Conservation (phyloP, 30 jellyfish, hydroid and myxozoan species). For the Hydra vulgaris region DNA sequence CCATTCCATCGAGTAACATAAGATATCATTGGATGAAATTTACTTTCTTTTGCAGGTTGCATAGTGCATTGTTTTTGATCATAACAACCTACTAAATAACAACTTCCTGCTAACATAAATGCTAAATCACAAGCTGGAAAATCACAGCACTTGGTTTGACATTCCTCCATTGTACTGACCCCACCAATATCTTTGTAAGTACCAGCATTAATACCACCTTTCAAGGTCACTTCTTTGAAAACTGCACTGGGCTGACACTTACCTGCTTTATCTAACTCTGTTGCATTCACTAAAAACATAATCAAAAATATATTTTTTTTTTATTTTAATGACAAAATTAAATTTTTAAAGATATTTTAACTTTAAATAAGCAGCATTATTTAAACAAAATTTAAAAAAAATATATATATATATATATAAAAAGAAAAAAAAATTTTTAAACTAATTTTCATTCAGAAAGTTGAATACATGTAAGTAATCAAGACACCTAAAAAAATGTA, state of each 20-base stretch:
- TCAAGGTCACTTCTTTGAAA: constrained; percentile 82
- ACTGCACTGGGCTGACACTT: constrained; percentile 78
- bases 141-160: constrained; percentile 94
- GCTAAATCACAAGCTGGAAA: constrained; percentile 97
- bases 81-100: constrained; percentile 88
- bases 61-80: constrained; percentile 84
- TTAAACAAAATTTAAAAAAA: too few relatives aligned
- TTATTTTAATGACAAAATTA: not conserved
- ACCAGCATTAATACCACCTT: constrained; percentile 98
- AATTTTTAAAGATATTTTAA: not conserved
- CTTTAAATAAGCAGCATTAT: too few relatives aligned
- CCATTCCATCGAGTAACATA: constrained; percentile 96
- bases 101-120: constrained; percentile 83
- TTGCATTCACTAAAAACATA: constrained; percentile 46
- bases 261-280: constrained; percentile 86
- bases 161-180: constrained; percentile 87
- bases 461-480: too few relatives aligned
- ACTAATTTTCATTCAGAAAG: too few relatives aligned
- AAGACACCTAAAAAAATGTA: too few relatives aligned
- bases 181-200: constrained; percentile 97
- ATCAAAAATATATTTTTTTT: not conserved
- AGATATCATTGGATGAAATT: constrained; percentile 80
- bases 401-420: too few relatives aligned
- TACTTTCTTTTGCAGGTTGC: constrained; percentile 77
- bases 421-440: too few relatives aligned